These are phyloP conservation scores for Argya squamiceps DNA, from an alignment of 2,797 vertebrate species.

Conservation along the genomic window DNA sequence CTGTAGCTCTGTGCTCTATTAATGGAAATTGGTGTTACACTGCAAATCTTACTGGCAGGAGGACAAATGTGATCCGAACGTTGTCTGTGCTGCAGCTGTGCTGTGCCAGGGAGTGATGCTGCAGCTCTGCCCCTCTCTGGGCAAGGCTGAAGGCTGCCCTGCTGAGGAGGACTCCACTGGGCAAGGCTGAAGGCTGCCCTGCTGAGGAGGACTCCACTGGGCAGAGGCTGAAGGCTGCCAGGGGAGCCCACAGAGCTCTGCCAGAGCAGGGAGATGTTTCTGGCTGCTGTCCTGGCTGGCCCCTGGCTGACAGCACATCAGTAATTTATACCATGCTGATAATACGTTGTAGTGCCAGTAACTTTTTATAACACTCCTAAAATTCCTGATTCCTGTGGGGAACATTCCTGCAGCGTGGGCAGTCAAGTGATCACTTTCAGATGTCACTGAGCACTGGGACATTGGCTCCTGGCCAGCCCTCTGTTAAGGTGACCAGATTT, in stretches of 20 bases:
- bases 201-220: background rate
- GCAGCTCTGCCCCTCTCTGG: background rate
- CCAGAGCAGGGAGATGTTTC: background rate
- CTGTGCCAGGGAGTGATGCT: background rate
- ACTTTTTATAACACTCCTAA: conserved; percentile 86
- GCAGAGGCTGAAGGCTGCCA: background rate
- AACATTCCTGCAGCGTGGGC: conserved; percentile 51
- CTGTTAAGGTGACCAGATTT: background rate
- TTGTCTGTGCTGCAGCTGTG: background rate
- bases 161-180: background rate
- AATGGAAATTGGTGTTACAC: accelerated
- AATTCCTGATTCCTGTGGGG: conserved; percentile 76
- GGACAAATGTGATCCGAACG: background rate
- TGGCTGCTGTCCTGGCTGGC: background rate
- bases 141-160: background rate
- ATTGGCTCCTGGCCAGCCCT: background rate
- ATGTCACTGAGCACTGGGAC: conserved; percentile 66
- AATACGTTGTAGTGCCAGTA: conserved; percentile 73
- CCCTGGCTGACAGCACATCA: background rate
- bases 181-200: background rate
- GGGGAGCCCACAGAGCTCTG: background rate
- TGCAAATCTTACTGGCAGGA: background rate
- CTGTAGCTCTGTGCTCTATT: background rate
- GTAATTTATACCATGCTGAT: conserved; percentile 65
- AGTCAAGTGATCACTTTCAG: conserved; percentile 76